Evolutionary conservation across 64 coral and sea anemone species (phyloP), one percentile per base, ranked within the genome.

Genomic region (Pocillopora damicornis): DNA sequence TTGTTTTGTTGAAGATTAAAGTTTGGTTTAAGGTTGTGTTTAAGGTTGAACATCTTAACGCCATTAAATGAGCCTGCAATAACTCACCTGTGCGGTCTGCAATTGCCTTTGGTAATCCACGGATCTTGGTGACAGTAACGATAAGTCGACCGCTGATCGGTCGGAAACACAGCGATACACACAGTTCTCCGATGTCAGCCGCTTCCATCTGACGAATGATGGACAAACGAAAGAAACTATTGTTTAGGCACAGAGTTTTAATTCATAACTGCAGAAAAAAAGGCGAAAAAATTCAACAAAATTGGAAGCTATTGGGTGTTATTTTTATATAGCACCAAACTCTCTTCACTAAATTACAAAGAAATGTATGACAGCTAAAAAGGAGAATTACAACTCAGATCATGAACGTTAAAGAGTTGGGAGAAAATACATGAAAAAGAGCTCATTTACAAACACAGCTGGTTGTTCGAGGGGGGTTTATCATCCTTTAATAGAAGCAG

Each of bases 111-210:
- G 77, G 88, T 60, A 96, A 72, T 35, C 91, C 90, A 68, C 91
- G 91, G 74, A 93, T 91, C 65, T 90, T 98, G 6, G 93, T 98
- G 35, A 98, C 77, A 16, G 96, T 98, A 22, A 95, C 90, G 60
- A 98, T 98, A 78, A 98, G 88, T 20, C 96, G 96, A 12, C 96
- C 93, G 88, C 96, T 98, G 88, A 98, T 95, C 95, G 96, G 96
- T 90, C 96, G 96, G 90, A 92, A 98, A 79, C 96, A 98, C 35
- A 98, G 80, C 45, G 96, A 94, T 16, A 96, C 91, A 87, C 94
- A 96, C 18, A 93, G 26, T 22, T 96, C 94, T 10, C 94, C 94
- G n/a, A 87, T 68, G 23, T 93, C 78, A n/a, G 75, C 74, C n/a
- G 83, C 34, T 15, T 96, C 94, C 15, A 75, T 51, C 94, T 96